Evolutionary conservation across 2,113 vertebrate species (phyloP).

Genomic region (Eira barbara): DNA sequence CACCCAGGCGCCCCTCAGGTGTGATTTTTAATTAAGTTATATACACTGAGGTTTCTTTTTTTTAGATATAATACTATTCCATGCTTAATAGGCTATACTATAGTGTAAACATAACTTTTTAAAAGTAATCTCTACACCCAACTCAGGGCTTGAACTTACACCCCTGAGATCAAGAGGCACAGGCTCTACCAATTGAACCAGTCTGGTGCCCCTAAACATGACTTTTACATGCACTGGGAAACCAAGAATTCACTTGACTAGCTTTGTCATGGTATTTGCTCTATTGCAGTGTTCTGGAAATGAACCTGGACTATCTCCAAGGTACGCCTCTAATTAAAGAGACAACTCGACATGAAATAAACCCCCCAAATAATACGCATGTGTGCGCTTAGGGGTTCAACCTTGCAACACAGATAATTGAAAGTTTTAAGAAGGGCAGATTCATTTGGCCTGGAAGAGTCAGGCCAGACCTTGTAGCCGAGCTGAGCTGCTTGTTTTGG

Average conservation of each 20-base stretch:
- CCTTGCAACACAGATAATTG: background rate
- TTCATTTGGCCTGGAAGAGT: conserved; percentile 12
- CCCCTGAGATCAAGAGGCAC: background rate
- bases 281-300: background rate
- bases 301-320: background rate
- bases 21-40: background rate
- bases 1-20: no score
- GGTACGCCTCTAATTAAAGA: background rate
- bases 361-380: background rate
- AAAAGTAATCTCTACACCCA: background rate
- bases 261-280: background rate
- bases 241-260: background rate
- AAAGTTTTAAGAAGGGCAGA: background rate
- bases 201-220: background rate
- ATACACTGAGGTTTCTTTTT: background rate
- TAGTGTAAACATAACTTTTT: background rate
- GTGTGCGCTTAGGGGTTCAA: background rate
- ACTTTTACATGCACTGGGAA: background rate
- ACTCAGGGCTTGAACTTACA: background rate
- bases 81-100: background rate
- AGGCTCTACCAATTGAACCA: background rate
- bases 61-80: background rate
- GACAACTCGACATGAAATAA: background rate
- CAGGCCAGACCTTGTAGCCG: background rate
- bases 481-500: background rate